A percentile compares a stretch with the other conserved stretches of the same genome.
phyloP scores from a whole-genome alignment of 1,140 invertebrate genomes.

The Aporrectodea caliginosa region DNA sequence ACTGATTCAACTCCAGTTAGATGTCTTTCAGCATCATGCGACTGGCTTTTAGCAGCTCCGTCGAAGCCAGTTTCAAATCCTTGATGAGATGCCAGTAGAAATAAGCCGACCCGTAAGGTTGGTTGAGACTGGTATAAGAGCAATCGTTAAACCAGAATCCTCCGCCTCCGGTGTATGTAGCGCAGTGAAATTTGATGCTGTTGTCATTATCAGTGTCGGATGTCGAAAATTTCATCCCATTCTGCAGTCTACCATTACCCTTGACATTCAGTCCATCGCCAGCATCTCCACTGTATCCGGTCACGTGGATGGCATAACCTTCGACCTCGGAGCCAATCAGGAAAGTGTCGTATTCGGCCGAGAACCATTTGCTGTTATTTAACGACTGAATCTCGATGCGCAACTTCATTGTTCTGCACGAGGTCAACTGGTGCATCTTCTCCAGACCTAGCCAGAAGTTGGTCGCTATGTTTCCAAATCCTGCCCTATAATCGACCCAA shows the following conservation, averaged over 20 bases:
- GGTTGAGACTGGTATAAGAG: not conserved
- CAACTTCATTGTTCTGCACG: not conserved
- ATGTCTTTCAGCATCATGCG: not conserved
- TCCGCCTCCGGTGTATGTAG: not conserved
- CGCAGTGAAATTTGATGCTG: not conserved
- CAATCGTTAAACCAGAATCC: constrained; percentile 10
- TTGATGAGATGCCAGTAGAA: not conserved
- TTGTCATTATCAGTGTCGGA: constrained; percentile 2
- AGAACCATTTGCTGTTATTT: not conserved
- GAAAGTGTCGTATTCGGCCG: constrained; percentile 2
- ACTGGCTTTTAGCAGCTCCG: not conserved
- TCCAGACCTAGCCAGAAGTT: constrained; percentile 46
- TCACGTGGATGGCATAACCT: not conserved
- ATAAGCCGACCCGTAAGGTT: not conserved
- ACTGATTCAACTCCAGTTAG: too few relatives aligned
- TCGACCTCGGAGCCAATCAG: not conserved
- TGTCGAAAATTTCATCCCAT: constrained; percentile 15
- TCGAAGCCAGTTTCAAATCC: not conserved
- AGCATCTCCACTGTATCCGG: constrained; percentile 4
- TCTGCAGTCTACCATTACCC: not conserved
- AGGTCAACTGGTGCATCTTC: constrained; percentile 39
- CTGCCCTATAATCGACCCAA: constrained; percentile 47
- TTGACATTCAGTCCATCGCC: not conserved
- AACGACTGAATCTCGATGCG: constrained; percentile 1
- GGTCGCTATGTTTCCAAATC: constrained; percentile 39